Evolutionary conservation across 92 coral and sea anemone species (phyloP), one percentile per base, ranked within the genome.

Genomic region (Blastomussa wellsi): DNA sequence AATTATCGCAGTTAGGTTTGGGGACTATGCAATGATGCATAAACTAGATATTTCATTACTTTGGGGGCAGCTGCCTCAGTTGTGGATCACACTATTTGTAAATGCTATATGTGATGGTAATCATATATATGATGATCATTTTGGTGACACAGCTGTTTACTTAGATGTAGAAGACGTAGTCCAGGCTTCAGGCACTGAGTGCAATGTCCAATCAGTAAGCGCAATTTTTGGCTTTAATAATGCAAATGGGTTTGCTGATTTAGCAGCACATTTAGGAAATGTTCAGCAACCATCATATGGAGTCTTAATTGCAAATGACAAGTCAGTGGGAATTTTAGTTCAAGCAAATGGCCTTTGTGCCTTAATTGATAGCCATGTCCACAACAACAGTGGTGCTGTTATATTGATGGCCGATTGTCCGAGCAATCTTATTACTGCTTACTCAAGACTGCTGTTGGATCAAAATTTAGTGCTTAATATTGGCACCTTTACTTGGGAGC

Each of bases 101-200:
- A 88, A 83, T 78, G 62, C 86, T 20, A 83, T 88, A 1, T 83
- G 88, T 88, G 91, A 82, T n/a, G 88, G 88, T 10, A 88, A 88
- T 83, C 74, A 36, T 5, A 39, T 77, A 20, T 88, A 88, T 78
- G 91, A 88, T 88, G 86, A 82, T 1, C 13, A 66, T 28, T 88
- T 19, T 53, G 74, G 80, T 33, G 84, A 83, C 48, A 78, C 88
- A 35, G 88, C 91, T 10, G 85, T 88, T 7, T 77, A 62, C n/a
- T 42, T 83, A 42, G 91, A 88, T 78, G 91, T 83, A 7, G 91
- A 88, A 65, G 91, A 83, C 77, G 88, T 88, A 24, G 82, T 72
- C 13, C 72, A 80, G 33, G n/a, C 85, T 41, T 17, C 53, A 31
- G 88, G 88, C 20, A 51, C 74, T 20, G 88, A 82, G 38, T 76